Percentiles rank a stretch among this genome's conserved stretches.
Evolutionary conservation across 2,113 vertebrate genomes (phyloP).

Genomic region (Salminus brasiliensis): DNA sequence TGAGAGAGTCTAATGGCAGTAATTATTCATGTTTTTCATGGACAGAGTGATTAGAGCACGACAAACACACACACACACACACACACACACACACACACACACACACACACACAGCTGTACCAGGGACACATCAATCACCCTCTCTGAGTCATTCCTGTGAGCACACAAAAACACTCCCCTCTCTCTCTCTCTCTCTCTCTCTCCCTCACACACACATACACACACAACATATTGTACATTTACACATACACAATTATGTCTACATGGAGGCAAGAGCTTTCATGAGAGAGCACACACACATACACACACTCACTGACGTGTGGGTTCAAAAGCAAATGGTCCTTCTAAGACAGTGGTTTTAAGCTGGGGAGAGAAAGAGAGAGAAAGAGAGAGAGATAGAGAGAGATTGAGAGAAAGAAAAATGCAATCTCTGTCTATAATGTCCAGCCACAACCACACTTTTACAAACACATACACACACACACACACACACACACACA

Average conservation of each 20-base stretch:
- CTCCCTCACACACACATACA: not conserved
- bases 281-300: not conserved
- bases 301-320: not conserved
- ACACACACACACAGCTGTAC: slow-evolving; percentile 33
- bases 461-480: too few relatives aligned
- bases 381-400: not conserved
- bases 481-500: not conserved
- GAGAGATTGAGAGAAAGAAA: not conserved
- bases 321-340: slow-evolving; percentile 3
- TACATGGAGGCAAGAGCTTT: not conserved
- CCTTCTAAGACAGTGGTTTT: not conserved
- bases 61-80: slow-evolving; percentile 4
- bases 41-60: slow-evolving; percentile 33
- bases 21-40: slow-evolving; percentile 52
- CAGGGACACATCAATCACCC: slow-evolving; percentile 49
- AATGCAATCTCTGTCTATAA: slow-evolving; percentile 6
- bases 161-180: slow-evolving; percentile 20
- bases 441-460: not conserved
- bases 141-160: slow-evolving; percentile 47
- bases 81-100: slow-evolving; percentile 11
- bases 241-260: not conserved
- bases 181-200: not conserved
- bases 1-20: slow-evolving; percentile 43
- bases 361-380: not conserved
- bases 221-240: not conserved